Evolutionary conservation across 2,888 invertebrate genomes (phyloP).

Genomic region (Trachelus troglodyta): DNA sequence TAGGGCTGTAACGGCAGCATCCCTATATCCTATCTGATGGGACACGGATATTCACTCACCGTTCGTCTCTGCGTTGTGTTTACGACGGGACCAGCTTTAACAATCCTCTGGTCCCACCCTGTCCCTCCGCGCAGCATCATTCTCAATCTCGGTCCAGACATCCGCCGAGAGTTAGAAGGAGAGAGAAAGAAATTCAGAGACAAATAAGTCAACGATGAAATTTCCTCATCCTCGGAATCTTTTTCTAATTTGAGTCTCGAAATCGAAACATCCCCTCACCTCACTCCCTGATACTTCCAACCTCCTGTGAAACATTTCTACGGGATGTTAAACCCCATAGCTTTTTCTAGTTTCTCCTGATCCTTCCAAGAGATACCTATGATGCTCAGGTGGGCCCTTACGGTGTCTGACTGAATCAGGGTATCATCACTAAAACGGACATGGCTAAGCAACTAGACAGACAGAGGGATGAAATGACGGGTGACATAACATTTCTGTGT

Average conservation of each 20-base stretch:
- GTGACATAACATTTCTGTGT: neutral
- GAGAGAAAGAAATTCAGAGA: neutral
- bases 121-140: too few species aligned
- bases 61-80: slow-evolving; percentile 10
- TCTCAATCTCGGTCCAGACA: too few species aligned
- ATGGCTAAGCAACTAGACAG: neutral
- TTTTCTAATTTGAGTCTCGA: neutral
- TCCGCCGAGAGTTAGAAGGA: neutral
- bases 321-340: neutral
- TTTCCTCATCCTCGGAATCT: neutral
- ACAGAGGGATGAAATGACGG: neutral
- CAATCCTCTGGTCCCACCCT: too few species aligned
- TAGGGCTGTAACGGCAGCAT: slow-evolving; percentile 21
- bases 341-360: neutral
- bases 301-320: neutral
- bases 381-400: neutral
- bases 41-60: slow-evolving; percentile 21
- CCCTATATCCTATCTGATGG: slow-evolving; percentile 15
- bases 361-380: neutral
- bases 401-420: neutral
- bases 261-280: neutral
- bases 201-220: neutral
- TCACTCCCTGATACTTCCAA: neutral
- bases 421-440: neutral
- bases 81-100: slow-evolving; percentile 11